Conservation (phyloP, 2,797 vertebrate genomes). For the Poliocrania exsul region DNA sequence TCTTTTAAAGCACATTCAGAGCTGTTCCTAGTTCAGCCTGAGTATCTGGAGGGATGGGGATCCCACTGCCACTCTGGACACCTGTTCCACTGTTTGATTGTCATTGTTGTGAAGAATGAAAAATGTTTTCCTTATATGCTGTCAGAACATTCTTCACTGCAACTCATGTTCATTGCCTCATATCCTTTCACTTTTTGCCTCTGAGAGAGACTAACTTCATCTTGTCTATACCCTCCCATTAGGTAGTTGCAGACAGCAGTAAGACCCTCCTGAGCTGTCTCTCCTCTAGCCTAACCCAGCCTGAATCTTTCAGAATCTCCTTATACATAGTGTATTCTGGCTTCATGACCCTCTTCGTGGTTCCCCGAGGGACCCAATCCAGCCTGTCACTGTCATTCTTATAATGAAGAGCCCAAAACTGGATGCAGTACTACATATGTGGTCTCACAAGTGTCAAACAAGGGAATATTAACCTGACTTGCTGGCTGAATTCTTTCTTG, state of each 20-base stretch:
- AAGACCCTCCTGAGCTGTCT: neutral
- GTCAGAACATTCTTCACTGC: neutral
- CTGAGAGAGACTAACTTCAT: neutral
- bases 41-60: neutral
- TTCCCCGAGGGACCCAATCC: accelerated
- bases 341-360: neutral
- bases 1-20: neutral
- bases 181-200: neutral
- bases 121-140: neutral
- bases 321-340: neutral
- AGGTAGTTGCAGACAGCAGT: neutral
- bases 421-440: neutral
- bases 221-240: neutral
- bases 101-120: neutral
- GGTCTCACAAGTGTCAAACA: neutral
- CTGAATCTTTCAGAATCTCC: neutral
- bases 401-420: neutral
- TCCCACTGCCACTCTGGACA: neutral
- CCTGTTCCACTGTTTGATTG: neutral
- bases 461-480: neutral
- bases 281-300: neutral
- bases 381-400: neutral
- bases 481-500: neutral
- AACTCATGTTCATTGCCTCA: neutral
- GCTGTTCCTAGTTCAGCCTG: neutral